Base-by-base conservation (phyloP, 1,140 invertebrate species). In the Eulimnadia texana region DNA sequence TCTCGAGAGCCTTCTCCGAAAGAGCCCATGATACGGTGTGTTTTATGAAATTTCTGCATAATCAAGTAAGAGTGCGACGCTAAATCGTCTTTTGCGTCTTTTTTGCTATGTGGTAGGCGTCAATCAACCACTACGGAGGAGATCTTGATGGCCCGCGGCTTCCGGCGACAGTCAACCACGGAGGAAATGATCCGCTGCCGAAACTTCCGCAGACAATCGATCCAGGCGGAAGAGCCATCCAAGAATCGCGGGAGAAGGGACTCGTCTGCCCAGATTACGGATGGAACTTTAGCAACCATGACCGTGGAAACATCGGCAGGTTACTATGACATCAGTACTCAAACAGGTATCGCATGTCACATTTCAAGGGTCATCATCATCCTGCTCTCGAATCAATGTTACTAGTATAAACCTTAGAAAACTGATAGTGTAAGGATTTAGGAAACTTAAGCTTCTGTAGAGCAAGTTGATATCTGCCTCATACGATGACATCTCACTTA, bases 291-390 rank as follows among this genome's bases (percentile, higher is more conserved):
- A 60, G 88, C 85, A 3, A 88, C 88, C 16, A 93, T 92, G 90
- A 91, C 88, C 0, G 87, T 92, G 2, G 89, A 93, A 71, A 92
- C 88, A 1, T 88, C 88, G 1, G 90, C 86, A 70, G 90, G 88
- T 0, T 89, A 91, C 72, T 93, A 91, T 69, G 90, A 93, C 73
- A 90, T 86, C 61, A 90, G 88, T 70, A 92, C 90, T 3, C 89
- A 92, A 74, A 92, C 90, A 74, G 89, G 90, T 93, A 72, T 84
- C n/a, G n/a, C n/a, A n/a, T n/a, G n/a, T n/a, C n/a, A n/a, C n/a
- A n/a, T n/a, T n/a, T n/a, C n/a, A n/a, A n/a, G n/a, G n/a, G n/a
- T n/a, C n/a, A 42, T 42, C 33, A 42, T 16, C 33, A 42, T 42
- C 16, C 6, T 9, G 16, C 33, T 9, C 33, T 9, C 6, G 16